phyloP scores from a whole-genome alignment of 2,888 invertebrate genomes.

The Thera obeliscata region DNA sequence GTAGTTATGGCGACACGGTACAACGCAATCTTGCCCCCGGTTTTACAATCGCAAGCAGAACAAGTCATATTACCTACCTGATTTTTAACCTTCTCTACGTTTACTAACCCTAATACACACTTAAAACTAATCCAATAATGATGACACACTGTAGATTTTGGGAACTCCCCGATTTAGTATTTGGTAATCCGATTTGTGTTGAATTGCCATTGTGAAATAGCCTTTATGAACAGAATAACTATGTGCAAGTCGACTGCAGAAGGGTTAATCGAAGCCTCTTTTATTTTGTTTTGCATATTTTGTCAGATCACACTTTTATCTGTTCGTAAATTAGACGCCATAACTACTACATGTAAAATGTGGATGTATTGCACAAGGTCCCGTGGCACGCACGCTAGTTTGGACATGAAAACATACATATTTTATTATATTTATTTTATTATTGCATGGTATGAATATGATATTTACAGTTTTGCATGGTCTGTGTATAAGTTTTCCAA shows the following conservation, averaged over 20 bases:
- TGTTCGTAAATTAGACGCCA: conserved; percentile 65
- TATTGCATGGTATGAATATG: conserved; percentile 42
- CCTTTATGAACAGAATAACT: conserved; percentile 61
- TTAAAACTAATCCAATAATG: conserved; percentile 6
- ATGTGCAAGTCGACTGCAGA: conserved; percentile 39
- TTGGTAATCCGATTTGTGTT: conserved; percentile 29
- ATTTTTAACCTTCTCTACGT: conserved; percentile 18
- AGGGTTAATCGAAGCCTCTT: conserved; percentile 34
- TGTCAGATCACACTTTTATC: conserved; percentile 43
- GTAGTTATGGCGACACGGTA: conserved; percentile 75
- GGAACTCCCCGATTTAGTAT: conserved; percentile 2
- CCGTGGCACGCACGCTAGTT: conserved; percentile 58
- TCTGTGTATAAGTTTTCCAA: conserved; percentile 4
- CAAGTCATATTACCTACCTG: conserved; percentile 29
- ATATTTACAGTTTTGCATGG: conserved; percentile 22
- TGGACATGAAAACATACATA: conserved; percentile 27
- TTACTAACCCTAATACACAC: conserved; percentile 8
- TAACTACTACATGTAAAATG: conserved; percentile 60
- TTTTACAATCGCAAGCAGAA: conserved; percentile 52
- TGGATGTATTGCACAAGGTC: conserved; percentile 62
- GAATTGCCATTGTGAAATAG: conserved; percentile 39
- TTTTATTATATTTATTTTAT: conserved; percentile 11
- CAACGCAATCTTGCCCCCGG: conserved; percentile 39
- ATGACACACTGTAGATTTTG: not conserved
- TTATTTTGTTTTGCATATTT: conserved; percentile 52